Percentiles rank a stretch among this genome's conserved stretches.
phyloP scores from a whole-genome alignment of 2,797 vertebrate species.

The Halcyon smyrnensis region DNA sequence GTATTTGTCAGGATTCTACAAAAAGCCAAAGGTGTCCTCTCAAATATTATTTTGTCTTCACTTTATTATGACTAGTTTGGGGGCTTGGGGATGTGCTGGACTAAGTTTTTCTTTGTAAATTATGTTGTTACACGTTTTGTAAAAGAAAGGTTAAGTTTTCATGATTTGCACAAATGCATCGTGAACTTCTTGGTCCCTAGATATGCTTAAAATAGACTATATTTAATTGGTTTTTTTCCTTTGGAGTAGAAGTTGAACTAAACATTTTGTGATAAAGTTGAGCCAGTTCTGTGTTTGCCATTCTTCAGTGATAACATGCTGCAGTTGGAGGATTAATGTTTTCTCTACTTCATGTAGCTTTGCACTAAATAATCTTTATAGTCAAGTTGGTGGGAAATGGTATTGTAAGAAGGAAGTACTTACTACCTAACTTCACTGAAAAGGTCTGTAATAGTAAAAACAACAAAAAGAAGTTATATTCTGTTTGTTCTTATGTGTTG shows the following conservation, averaged over 20 bases:
- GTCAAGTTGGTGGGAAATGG: background rate
- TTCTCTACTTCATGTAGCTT: background rate
- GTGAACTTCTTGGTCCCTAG: background rate
- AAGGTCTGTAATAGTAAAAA: background rate
- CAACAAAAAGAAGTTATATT: background rate
- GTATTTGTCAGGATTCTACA: conserved; percentile 99
- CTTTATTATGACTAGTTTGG: background rate
- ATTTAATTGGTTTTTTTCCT: background rate
- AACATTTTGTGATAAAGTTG: background rate
- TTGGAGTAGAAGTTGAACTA: background rate
- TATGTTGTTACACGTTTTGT: background rate
- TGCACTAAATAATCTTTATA: background rate
- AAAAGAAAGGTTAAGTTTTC: background rate
- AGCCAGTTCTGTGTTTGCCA: background rate
- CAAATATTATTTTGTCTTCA: background rate
- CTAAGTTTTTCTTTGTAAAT: background rate
- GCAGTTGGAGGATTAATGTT: background rate
- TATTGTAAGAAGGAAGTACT: background rate
- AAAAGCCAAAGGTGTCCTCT: conserved; percentile 92
- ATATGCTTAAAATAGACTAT: background rate
- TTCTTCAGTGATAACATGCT: background rate
- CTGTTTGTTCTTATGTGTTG: background rate
- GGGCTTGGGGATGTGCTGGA: background rate
- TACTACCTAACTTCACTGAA: background rate
- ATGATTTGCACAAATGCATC: background rate